These are phyloP conservation scores for Sinotaia quadrata DNA, from an alignment of 2,888 invertebrate genomes.

Conservation along the genomic window DNA sequence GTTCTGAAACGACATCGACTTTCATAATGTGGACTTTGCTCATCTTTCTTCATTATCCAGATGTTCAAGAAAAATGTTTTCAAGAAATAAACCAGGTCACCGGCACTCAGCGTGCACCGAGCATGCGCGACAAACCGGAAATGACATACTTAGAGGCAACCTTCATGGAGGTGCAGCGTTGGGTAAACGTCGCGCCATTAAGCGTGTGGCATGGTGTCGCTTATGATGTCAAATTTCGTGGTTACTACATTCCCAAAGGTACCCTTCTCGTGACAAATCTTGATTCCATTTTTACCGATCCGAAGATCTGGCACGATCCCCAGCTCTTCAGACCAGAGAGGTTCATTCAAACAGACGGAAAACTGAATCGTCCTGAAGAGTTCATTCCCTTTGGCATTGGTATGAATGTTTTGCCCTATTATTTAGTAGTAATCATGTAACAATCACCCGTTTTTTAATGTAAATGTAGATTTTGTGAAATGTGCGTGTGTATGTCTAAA, in stretches of 20 bases:
- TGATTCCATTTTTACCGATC: slow-evolving; percentile 50
- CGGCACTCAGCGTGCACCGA: slow-evolving; percentile 48
- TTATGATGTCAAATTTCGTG: slow-evolving; percentile 51
- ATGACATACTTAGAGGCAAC: slow-evolving; percentile 57
- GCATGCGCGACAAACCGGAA: slow-evolving; percentile 40
- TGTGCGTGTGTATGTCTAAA: no score
- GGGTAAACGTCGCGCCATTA: slow-evolving; percentile 51
- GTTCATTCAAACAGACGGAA: slow-evolving; percentile 47
- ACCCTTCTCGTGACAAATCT: slow-evolving; percentile 47
- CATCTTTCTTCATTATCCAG: slow-evolving; percentile 83
- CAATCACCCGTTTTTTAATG: no score
- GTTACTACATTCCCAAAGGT: slow-evolving; percentile 60
- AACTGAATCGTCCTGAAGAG: slow-evolving; percentile 30
- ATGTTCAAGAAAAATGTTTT: slow-evolving; percentile 70
- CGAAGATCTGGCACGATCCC: slow-evolving; percentile 43
- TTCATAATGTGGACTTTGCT: slow-evolving; percentile 89
- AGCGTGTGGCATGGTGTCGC: slow-evolving; percentile 37
- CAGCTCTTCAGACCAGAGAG: slow-evolving; percentile 53
- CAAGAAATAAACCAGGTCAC: slow-evolving; percentile 62
- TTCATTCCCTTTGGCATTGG: slow-evolving; percentile 44
- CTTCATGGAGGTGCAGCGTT: slow-evolving; percentile 55
- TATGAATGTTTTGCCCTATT: no score
- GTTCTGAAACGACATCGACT: slow-evolving; percentile 83
- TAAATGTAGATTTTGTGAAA: no score
- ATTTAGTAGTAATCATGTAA: no score